Evolutionary conservation across 2,113 vertebrate genomes (phyloP).

Genomic region (Sceloporus tristichus): DNA sequence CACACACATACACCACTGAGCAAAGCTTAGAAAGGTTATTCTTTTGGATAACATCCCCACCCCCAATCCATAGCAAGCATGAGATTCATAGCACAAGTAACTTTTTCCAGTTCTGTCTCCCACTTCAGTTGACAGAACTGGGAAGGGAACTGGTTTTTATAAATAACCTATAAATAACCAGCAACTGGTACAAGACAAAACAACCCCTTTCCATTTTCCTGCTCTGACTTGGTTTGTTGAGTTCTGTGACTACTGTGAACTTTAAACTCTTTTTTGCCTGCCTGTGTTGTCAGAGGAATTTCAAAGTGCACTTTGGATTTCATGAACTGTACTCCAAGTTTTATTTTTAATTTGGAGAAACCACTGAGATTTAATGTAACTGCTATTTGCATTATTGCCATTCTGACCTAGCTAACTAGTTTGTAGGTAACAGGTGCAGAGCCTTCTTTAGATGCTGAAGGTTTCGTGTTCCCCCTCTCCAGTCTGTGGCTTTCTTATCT

Average conservation of each 20-base stretch:
- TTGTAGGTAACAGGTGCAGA: background rate
- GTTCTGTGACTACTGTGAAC: background rate
- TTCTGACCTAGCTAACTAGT: background rate
- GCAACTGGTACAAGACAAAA: background rate
- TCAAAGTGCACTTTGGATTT: background rate
- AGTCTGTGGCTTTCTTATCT: slow-evolving; percentile 14
- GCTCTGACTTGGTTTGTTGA: background rate
- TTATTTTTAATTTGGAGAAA: background rate
- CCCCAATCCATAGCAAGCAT: too few species aligned
- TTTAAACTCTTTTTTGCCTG: background rate
- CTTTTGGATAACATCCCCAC: too few species aligned
- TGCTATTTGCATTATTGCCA: background rate
- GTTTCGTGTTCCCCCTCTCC: background rate
- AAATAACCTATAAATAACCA: background rate
- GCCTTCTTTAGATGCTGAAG: background rate
- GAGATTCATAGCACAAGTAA: too few species aligned
- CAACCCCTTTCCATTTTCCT: background rate
- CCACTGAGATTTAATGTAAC: background rate
- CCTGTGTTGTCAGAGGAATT: background rate
- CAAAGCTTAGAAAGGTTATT: too few species aligned
- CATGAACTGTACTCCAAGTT: background rate
- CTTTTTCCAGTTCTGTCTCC: too few species aligned
- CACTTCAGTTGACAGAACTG: background rate
- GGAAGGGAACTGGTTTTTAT: background rate
- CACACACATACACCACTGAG: too few species aligned